Conservation (phyloP, 2,888 invertebrate species). For the Sesia apiformis region DNA sequence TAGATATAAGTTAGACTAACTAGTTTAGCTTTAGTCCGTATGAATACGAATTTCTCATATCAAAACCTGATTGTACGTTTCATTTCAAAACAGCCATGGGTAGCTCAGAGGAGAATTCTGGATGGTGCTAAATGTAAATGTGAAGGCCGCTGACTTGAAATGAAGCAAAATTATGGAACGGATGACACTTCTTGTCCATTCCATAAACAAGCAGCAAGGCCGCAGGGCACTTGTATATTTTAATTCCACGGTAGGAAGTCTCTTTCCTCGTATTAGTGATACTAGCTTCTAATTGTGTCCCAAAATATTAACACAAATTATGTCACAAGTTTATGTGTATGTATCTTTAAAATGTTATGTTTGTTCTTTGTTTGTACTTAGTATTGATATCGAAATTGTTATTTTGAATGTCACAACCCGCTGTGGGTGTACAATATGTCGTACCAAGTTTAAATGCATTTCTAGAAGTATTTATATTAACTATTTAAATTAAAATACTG, state of each 20-base stretch:
- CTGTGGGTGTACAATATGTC: constrained; percentile 40
- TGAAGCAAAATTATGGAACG: constrained; percentile 56
- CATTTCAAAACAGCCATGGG: constrained; percentile 62
- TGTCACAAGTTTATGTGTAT: constrained; percentile 66
- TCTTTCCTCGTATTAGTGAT: constrained; percentile 72
- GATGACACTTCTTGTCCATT: constrained; percentile 69
- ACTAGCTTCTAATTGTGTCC: constrained; percentile 70
- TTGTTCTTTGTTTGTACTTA: constrained; percentile 68
- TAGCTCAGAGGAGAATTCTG: constrained; percentile 23
- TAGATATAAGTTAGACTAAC: constrained; percentile 36
- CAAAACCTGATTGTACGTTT: constrained; percentile 42
- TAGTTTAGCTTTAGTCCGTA: constrained; percentile 29
- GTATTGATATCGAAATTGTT: constrained; percentile 47
- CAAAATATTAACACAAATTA: constrained; percentile 65
- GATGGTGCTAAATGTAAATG: constrained; percentile 48
- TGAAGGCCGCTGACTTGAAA: constrained; percentile 57
- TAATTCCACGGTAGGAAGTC: constrained; percentile 58
- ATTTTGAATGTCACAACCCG: constrained; percentile 39
- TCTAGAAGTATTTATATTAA: constrained; percentile 65
- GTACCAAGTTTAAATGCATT: constrained; percentile 72
- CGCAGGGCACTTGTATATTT: constrained; percentile 26
- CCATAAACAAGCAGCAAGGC: constrained; percentile 39
- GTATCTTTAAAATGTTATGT: constrained; percentile 66
- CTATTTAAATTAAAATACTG: constrained; percentile 62
- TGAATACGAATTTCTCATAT: constrained; percentile 28